A percentile compares a stretch with the other conserved stretches of the same genome.
phyloP scores from a whole-genome alignment of 2,888 invertebrate species.

The Allygus modestus region DNA sequence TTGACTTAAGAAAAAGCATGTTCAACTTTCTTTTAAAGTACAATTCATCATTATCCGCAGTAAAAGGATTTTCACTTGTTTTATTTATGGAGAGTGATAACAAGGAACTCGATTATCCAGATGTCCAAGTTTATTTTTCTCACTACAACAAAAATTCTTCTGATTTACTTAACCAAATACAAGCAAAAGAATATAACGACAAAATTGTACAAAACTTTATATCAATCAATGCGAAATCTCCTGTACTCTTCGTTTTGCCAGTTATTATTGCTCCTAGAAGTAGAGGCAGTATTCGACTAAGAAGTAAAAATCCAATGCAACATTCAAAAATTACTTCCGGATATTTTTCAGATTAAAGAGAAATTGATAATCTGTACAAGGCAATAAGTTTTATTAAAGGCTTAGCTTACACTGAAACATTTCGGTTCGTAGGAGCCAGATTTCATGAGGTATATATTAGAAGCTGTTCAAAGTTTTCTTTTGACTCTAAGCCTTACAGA shows the following conservation, averaged over 20 bases:
- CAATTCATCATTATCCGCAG: constrained; percentile 73
- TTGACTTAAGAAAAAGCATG: constrained; percentile 71
- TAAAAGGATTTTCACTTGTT: constrained; percentile 75
- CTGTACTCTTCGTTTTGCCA: constrained; percentile 67
- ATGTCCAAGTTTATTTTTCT: constrained; percentile 70
- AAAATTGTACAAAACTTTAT: neutral
- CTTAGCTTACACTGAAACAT: constrained; percentile 69
- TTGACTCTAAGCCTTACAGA: constrained; percentile 75
- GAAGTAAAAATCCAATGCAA: constrained; percentile 49
- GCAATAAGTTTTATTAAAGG: neutral
- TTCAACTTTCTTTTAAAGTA: constrained; percentile 73
- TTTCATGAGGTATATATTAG: constrained; percentile 77
- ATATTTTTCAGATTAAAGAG: constrained; percentile 66
- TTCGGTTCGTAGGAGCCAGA: constrained; percentile 68
- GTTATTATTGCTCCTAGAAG: constrained; percentile 71
- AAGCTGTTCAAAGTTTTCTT: constrained; percentile 75
- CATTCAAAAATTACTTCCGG: constrained; percentile 70
- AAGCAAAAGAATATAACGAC: neutral
- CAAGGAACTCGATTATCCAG: constrained; percentile 70
- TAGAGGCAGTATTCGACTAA: constrained; percentile 67
- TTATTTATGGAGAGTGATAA: constrained; percentile 75
- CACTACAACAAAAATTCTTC: neutral
- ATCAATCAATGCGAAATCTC: neutral
- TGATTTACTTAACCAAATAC: neutral
- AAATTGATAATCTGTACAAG: constrained; percentile 52